phyloP scores from a whole-genome alignment of 30 jellyfish, hydroid and myxozoan species.

The Pseudorhiza aurosa region DNA sequence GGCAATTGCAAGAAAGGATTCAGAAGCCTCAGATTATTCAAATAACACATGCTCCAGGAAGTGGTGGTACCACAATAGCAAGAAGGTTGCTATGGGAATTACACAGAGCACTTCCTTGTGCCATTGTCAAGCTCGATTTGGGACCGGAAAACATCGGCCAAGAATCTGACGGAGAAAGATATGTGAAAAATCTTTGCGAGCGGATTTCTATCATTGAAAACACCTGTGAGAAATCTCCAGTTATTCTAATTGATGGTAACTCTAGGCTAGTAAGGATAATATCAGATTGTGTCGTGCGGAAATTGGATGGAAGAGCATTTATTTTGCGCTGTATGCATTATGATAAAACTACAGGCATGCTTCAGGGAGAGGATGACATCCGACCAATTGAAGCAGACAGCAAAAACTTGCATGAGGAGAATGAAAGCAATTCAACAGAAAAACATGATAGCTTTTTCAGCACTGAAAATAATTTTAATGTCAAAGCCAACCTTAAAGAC shows the following conservation, averaged over 20 bases:
- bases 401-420: background rate
- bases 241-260: conserved; percentile 54
- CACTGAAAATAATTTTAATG: conserved; percentile 9
- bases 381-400: background rate
- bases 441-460: conserved; percentile 1
- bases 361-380: background rate
- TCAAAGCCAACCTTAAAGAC: conserved; percentile 14
- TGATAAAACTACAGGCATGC: background rate
- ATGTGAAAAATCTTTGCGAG: conserved; percentile 9
- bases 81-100: conserved; percentile 59
- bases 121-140: conserved; percentile 21
- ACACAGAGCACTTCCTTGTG: conserved; percentile 40
- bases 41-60: conserved; percentile 59
- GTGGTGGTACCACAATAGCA: conserved; percentile 70
- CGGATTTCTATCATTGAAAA: conserved; percentile 18
- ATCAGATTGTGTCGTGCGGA: conserved; percentile 47
- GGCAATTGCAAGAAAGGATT: background rate
- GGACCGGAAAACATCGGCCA: conserved; percentile 10
- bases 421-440: background rate
- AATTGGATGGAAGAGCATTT: conserved; percentile 37
- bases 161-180: conserved; percentile 30
- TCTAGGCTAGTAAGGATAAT: conserved; percentile 22
- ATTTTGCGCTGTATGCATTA: conserved; percentile 25
- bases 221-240: conserved; percentile 19
- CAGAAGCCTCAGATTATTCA: conserved; percentile 42